Evolutionary conservation across 2,113 vertebrate genomes (phyloP).

Genomic region (Cyprinodon brontotheroides): DNA sequence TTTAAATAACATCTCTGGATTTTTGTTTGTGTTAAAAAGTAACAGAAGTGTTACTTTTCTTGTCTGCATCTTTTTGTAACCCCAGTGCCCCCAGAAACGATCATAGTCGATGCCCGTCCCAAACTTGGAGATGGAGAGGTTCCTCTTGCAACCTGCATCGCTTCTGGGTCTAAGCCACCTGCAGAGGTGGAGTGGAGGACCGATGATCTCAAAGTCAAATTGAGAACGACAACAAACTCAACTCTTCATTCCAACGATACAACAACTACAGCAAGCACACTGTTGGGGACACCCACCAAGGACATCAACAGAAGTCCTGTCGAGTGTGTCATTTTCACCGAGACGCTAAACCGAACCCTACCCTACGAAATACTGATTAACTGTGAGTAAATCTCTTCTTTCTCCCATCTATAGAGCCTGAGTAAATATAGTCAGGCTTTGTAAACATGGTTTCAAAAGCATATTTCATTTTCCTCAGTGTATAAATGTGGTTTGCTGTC

Average conservation of each 20-base stretch:
- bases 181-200: conserved; percentile 50
- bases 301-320: conserved; percentile 29
- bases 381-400: conserved; percentile 47
- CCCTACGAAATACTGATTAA: conserved; percentile 43
- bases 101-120: accelerated
- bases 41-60: neutral
- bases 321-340: conserved; percentile 48
- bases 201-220: neutral
- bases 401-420: neutral
- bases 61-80: neutral
- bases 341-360: neutral
- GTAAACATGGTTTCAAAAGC: no score
- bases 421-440: neutral
- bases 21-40: neutral
- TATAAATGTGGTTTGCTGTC: no score
- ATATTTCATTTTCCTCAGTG: no score
- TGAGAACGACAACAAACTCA: neutral
- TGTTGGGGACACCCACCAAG: conserved; percentile 47
- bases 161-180: conserved; percentile 50
- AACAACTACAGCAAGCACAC: conserved; percentile 35
- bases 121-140: conserved; percentile 19
- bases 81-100: conserved; percentile 45
- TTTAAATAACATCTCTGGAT: neutral
- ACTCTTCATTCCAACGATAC: conserved; percentile 38
- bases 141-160: conserved; percentile 51